Evolutionary conservation across 2,888 invertebrate species (phyloP).

Genomic region (Heliconius hortense): DNA sequence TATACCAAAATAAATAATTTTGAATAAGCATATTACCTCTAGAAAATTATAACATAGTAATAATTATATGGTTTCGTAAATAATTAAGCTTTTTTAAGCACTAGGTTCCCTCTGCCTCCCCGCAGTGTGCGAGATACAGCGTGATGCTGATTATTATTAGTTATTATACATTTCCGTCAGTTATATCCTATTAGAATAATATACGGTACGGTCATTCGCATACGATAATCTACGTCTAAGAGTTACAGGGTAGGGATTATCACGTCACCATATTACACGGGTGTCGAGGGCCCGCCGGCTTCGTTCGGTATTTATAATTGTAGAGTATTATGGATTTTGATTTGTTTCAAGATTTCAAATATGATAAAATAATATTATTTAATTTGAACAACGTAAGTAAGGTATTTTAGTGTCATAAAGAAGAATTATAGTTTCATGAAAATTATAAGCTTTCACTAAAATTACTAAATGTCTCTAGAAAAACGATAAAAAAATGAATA

Average conservation of each 20-base stretch:
- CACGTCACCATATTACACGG: constrained; percentile 58
- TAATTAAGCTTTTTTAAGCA: too few relatives aligned
- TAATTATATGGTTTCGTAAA: too few relatives aligned
- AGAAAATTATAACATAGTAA: too few relatives aligned
- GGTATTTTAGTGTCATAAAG: neutral
- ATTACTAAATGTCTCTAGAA: neutral
- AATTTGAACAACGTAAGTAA: neutral
- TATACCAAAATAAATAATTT: too few relatives aligned
- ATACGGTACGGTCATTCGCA: constrained; percentile 54
- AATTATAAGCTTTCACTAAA: neutral
- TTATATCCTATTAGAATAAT: constrained; percentile 47
- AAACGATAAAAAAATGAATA: neutral
- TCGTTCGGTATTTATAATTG: constrained; percentile 40
- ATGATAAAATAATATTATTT: neutral
- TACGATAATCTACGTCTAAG: constrained; percentile 46
- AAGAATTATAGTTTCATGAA: neutral
- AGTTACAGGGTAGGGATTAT: constrained; percentile 53
- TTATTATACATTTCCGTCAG: constrained; percentile 13
- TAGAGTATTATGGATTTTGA: constrained; percentile 25
- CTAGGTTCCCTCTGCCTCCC: too few relatives aligned
- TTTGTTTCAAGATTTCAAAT: neutral
- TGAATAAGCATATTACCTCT: too few relatives aligned
- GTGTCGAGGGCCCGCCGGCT: constrained; percentile 48
- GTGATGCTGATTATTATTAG: neutral
- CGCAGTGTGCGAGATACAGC: too few relatives aligned